Evolutionary conservation across 2,888 invertebrate genomes (phyloP).

Genomic region (Phania funesta): DNA sequence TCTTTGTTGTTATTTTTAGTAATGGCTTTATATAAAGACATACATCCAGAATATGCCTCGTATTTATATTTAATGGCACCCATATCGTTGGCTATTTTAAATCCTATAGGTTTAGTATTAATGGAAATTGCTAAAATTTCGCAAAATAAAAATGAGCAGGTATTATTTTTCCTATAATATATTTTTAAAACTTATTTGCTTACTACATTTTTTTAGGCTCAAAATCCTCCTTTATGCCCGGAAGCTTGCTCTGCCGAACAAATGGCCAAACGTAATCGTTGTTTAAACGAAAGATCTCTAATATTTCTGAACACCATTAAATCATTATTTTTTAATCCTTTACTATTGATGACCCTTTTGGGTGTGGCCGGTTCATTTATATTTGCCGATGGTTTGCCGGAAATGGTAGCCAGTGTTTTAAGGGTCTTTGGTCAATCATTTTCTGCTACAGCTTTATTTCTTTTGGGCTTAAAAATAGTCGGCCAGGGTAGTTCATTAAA

Average conservation of each 20-base stretch:
- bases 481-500: constrained; percentile 90
- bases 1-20: constrained; percentile 81
- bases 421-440: constrained; percentile 93
- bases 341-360: constrained; percentile 94
- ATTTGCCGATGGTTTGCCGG: constrained; percentile 89
- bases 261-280: constrained; percentile 72
- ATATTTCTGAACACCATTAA: constrained; percentile 82
- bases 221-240: constrained; percentile 74
- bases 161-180: constrained; percentile 36
- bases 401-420: constrained; percentile 87
- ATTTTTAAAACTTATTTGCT: not conserved
- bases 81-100: constrained; percentile 94
- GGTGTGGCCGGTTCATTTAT: constrained; percentile 92
- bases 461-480: constrained; percentile 95
- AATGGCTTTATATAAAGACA: constrained; percentile 89
- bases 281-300: constrained; percentile 74
- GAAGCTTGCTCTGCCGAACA: constrained; percentile 76
- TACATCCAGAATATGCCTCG: constrained; percentile 93
- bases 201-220: constrained; percentile 61
- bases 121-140: constrained; percentile 87
- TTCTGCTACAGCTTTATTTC: constrained; percentile 93
- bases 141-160: constrained; percentile 75
- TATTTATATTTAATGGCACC: constrained; percentile 97
- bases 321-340: constrained; percentile 92
- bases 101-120: constrained; percentile 93